These are phyloP conservation scores for Mechanitis messenoides DNA, from an alignment of 2,888 invertebrate genomes.

Conservation along the genomic window DNA sequence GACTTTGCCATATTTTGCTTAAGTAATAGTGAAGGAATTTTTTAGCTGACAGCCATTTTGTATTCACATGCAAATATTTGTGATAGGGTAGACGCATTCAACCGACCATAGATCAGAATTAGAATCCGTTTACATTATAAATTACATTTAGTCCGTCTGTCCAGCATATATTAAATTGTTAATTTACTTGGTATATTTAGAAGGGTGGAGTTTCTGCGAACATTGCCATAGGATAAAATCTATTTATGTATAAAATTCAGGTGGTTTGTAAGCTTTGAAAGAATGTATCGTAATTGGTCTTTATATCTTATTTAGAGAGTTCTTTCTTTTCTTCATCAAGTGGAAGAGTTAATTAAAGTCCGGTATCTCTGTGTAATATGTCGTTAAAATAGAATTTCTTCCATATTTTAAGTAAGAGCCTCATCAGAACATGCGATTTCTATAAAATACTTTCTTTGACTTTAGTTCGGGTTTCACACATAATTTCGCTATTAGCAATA, in stretches of 20 bases:
- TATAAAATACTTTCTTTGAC: conserved; percentile 33
- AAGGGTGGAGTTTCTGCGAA: neutral
- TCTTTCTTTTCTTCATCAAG: too few relatives aligned
- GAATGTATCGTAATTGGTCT: too few relatives aligned
- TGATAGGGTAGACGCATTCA: neutral
- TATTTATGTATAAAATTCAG: neutral
- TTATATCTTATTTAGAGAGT: too few relatives aligned
- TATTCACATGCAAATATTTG: too few relatives aligned
- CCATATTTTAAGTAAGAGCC: neutral
- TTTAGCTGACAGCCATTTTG: too few relatives aligned
- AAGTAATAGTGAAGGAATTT: too few relatives aligned
- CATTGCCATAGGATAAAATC: neutral
- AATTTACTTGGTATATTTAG: neutral
- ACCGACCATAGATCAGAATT: neutral
- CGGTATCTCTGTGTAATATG: neutral
- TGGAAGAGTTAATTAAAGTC: too few relatives aligned
- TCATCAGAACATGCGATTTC: conserved; percentile 31
- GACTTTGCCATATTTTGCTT: too few relatives aligned
- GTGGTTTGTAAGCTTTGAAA: neutral
- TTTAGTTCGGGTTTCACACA: conserved; percentile 38
- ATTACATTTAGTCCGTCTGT: conserved; percentile 2
- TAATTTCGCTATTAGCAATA: conserved; percentile 35
- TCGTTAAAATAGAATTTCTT: neutral
- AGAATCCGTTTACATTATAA: conserved; percentile 2
- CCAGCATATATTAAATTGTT: conserved; percentile 5